A percentile compares a stretch with the other conserved stretches of the same genome.
Conservation (phyloP, 2,113 vertebrate genomes). For the Ariopsis seemanni region DNA sequence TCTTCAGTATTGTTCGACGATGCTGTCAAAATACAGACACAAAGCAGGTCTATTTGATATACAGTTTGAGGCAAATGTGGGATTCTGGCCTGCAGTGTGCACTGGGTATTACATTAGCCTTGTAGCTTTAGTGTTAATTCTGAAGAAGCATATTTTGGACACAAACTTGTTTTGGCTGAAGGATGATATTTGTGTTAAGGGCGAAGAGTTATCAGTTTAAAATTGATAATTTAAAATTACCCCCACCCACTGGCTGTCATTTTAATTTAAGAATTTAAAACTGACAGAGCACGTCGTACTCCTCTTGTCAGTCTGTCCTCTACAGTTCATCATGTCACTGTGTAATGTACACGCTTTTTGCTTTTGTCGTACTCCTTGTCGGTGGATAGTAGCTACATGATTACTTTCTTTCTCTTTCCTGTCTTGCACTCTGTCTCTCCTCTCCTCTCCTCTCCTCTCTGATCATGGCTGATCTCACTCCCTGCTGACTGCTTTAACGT, state of each 20-base stretch:
- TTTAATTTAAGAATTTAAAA: too few species aligned
- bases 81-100: not conserved
- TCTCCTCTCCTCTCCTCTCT: slow-evolving; percentile 35
- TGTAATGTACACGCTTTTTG: slow-evolving; percentile 59
- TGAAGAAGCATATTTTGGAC: not conserved
- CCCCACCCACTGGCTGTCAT: too few species aligned
- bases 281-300: too few species aligned
- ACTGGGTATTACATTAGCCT: not conserved
- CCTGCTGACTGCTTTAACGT: slow-evolving; percentile 50
- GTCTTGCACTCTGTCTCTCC: slow-evolving; percentile 59
- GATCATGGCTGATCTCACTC: slow-evolving; percentile 51
- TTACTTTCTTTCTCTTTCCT: slow-evolving; percentile 51
- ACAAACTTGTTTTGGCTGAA: not conserved
- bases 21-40: too few species aligned
- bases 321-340: slow-evolving; percentile 2
- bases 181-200: not conserved
- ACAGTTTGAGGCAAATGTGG: not conserved
- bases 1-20: too few species aligned
- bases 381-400: slow-evolving; percentile 58
- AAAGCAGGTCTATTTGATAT: not conserved
- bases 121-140: not conserved
- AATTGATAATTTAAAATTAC: too few species aligned
- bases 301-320: not conserved
- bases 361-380: slow-evolving; percentile 61
- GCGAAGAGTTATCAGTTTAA: not conserved